Evolutionary conservation across 2,113 vertebrate species (phyloP), one percentile per base, ranked within the genome.

Genomic region (Meriones unguiculatus): DNA sequence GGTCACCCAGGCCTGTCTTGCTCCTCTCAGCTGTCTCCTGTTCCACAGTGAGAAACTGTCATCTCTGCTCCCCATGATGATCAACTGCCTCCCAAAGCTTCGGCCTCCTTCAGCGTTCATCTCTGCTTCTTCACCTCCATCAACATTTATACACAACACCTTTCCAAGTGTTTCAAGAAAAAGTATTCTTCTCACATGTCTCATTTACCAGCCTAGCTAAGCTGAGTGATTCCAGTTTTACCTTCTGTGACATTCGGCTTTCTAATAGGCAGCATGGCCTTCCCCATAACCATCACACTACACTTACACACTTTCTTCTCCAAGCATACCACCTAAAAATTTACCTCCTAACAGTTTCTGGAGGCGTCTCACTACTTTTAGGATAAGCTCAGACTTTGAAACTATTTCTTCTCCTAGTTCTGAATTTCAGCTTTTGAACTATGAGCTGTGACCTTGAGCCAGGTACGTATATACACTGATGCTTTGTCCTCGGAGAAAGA

Each of bases 361-460:
- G 35, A 59, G 41, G 38, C 28, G 2, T 67, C 12, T 69, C 64
- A 52, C 0, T 50, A 59, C 52, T 38, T 90, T 32, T 54, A 28
- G 15, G 32, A 77, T 97, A n/a, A 80, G 50, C 11, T 77, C 41
- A 57, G 70, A 65, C 46, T 12, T 69, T 41, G 46, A 96, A 95
- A 87, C 22, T 24, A 87, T 32, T 10, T 25, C 81, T 72, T 32
- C 15, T 30, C 4, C 78, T 50, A 2, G 8, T 25, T 93, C 59
- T 46, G 18, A 89, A 95, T 54, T 65, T 14, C 25, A 62, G 52
- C 24, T 81, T 28, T 81, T 72, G 6, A 70, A 41, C 30, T 65
- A 59, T 35, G 22, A 25, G 81, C 67, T 73, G n/a, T 87, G 73
- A 94, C n/a, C 54, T 89, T 92, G 54, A 94, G 14, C 32, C 85